These are phyloP conservation scores for Falco concolor DNA, from an alignment of 2,797 vertebrate species.

Conservation along the genomic window DNA sequence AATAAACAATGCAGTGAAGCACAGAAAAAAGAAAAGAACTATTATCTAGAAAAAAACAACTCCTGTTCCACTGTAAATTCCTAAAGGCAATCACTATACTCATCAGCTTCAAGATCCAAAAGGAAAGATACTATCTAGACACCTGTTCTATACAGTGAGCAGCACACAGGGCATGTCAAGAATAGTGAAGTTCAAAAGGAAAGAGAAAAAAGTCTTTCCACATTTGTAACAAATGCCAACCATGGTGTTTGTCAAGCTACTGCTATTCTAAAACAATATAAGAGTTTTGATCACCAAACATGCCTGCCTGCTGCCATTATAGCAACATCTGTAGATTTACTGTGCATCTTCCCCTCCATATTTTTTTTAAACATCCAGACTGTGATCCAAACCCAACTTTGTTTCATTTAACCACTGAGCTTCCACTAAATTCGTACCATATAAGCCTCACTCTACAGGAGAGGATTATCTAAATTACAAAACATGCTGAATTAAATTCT, in stretches of 20 bases:
- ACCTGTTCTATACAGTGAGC: not conserved
- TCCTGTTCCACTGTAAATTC: not conserved
- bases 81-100: not conserved
- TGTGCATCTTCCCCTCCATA: not conserved
- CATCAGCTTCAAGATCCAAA: not conserved
- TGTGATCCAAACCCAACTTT: not conserved
- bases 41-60: not conserved
- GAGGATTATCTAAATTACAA: not conserved
- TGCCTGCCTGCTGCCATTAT: not conserved
- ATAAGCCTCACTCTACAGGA: not conserved
- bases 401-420: not conserved
- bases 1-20: not conserved
- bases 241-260: not conserved
- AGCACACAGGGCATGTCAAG: accelerated
- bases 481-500: not conserved
- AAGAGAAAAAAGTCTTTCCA: not conserved
- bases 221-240: not conserved
- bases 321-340: not conserved
- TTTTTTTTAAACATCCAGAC: not conserved
- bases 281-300: not conserved
- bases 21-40: not conserved
- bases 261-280: not conserved
- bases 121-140: not conserved
- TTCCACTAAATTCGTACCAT: not conserved
- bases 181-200: not conserved